Evolutionary conservation across 2,797 vertebrate genomes (phyloP).

Genomic region (Allobates femoralis): DNA sequence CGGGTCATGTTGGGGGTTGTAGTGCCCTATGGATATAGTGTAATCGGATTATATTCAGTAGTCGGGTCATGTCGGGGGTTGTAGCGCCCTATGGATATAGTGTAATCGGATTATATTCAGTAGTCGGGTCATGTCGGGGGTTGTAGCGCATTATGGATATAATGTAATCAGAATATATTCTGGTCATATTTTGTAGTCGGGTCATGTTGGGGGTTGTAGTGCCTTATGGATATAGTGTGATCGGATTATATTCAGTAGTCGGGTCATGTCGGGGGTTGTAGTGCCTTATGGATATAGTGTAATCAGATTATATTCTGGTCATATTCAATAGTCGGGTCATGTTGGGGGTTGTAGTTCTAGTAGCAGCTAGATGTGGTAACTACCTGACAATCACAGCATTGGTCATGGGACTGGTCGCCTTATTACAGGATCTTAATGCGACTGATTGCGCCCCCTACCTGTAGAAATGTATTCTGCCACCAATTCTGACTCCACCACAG

Average conservation of each 20-base stretch:
- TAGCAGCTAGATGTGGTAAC: neutral
- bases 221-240: neutral
- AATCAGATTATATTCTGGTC: neutral
- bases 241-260: neutral
- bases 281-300: neutral
- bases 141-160: neutral
- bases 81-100: neutral
- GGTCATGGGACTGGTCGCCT: neutral
- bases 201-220: neutral
- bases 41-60: neutral
- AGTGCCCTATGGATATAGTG: neutral
- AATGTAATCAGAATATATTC: neutral
- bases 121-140: neutral
- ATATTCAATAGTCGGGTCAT: neutral
- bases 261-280: neutral
- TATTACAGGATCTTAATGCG: neutral
- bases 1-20: neutral
- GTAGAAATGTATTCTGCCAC: constrained; percentile 80
- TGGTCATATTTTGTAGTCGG: no score
- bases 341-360: neutral
- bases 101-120: neutral
- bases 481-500: constrained; percentile 84
- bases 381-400: constrained; percentile 12
- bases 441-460: constrained; percentile 74
- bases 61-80: neutral